Percentiles rank a stretch among this genome's conserved stretches.
phyloP scores from a whole-genome alignment of 1,140 invertebrate species.

The Hypsibius dujardini region DNA sequence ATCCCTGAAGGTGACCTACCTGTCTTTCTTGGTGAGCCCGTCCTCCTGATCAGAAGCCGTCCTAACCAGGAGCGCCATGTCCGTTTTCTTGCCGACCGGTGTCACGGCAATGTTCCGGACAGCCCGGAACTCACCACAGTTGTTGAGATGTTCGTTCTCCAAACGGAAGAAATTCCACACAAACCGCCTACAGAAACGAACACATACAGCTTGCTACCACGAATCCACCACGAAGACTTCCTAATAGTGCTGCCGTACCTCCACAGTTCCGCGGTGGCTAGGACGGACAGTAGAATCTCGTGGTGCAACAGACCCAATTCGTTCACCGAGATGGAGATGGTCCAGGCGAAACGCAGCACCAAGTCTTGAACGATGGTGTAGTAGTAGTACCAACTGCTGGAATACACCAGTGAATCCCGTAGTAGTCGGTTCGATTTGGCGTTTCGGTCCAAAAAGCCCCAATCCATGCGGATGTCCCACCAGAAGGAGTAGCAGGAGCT shows the following conservation, averaged over 20 bases:
- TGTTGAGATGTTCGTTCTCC: conserved; percentile 98
- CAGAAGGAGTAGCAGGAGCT: conserved; percentile 67
- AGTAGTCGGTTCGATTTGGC: conserved; percentile 38
- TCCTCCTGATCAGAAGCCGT: not conserved
- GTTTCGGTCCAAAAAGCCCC: conserved; percentile 79
- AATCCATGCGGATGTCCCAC: conserved; percentile 97
- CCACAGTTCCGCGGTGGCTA: conserved; percentile 83
- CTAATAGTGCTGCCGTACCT: conserved; percentile 38
- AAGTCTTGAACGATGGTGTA: conserved; percentile 92
- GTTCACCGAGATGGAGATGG: conserved; percentile 60
- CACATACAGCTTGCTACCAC: not conserved
- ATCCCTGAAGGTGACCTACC: not conserved
- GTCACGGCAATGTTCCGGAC: conserved; percentile 95
- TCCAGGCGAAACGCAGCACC: conserved; percentile 79
- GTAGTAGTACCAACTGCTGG: conserved; percentile 59
- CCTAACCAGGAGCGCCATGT: not conserved
- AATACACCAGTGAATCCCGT: conserved; percentile 31
- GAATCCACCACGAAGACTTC: not conserved
- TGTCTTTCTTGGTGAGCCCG: not conserved
- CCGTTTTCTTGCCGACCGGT: conserved; percentile 48
- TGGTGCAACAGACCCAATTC: conserved; percentile 57
- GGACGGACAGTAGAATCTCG: conserved; percentile 70
- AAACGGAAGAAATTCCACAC: conserved; percentile 99
- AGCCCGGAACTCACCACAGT: conserved; percentile 96
- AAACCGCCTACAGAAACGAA: conserved; percentile 52